Percentiles rank a stretch among this genome's conserved stretches.
phyloP scores from a whole-genome alignment of 2,113 vertebrate genomes.

The Scartelaos histophorus region DNA sequence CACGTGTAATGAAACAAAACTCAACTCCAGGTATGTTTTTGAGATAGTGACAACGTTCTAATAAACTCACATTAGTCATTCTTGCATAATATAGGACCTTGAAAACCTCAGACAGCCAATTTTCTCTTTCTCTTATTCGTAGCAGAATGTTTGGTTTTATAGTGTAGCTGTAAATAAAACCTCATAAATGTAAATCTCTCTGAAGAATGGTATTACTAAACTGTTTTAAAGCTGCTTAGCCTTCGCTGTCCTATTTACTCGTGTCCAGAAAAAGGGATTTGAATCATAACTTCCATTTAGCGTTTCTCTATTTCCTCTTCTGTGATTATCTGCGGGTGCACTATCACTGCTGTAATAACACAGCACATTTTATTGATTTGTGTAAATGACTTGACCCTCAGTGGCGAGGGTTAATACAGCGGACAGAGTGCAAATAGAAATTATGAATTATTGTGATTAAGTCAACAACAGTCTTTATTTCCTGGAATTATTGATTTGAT shows the following conservation, averaged over 20 bases:
- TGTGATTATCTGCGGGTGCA: constrained; percentile 54
- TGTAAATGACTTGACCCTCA: constrained; percentile 34
- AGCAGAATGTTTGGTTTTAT: background rate
- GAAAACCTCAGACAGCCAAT: too few relatives aligned
- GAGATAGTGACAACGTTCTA: too few relatives aligned
- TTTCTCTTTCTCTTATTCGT: too few relatives aligned
- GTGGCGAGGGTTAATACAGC: constrained; percentile 19
- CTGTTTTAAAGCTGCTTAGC: constrained; percentile 21
- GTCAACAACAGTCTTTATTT: background rate
- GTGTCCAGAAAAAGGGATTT: constrained; percentile 15
- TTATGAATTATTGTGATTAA: constrained; percentile 8
- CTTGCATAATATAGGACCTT: too few relatives aligned
- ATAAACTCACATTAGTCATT: too few relatives aligned
- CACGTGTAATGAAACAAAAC: too few relatives aligned
- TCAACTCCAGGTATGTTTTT: too few relatives aligned
- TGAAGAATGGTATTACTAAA: constrained; percentile 3
- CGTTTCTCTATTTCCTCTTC: constrained; percentile 42
- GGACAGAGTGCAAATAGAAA: constrained; percentile 15
- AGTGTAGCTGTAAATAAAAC: constrained; percentile 20
- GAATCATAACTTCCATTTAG: constrained; percentile 34
- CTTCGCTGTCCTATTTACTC: constrained; percentile 14
- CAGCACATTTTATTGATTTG: constrained; percentile 61
- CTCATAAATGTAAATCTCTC: constrained; percentile 30
- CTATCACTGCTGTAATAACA: constrained; percentile 44
- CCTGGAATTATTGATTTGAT: background rate